Conservation (phyloP, 2,113 vertebrate species). For the Globicephala melas region DNA sequence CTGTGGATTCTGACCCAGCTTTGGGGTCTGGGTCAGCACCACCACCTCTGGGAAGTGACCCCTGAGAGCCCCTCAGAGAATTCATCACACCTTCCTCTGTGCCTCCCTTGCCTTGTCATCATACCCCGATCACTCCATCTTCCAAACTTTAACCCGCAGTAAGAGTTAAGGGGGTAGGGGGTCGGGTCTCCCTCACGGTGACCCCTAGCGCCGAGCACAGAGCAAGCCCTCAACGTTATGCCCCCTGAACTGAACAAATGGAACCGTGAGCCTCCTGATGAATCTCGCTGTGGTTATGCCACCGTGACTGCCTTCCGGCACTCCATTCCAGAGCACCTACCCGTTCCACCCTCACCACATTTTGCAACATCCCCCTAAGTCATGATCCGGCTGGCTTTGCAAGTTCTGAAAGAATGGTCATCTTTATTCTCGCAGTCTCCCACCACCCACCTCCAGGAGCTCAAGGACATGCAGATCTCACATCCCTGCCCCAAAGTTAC, state of each 20-base stretch:
- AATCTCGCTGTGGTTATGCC: not conserved
- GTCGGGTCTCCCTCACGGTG: not conserved
- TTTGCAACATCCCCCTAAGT: not conserved
- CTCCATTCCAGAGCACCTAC: not conserved
- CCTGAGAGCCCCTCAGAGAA: not conserved
- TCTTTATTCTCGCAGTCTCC: not conserved
- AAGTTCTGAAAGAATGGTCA: not conserved
- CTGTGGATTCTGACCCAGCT: not conserved
- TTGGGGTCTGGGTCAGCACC: not conserved
- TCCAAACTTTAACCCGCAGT: not conserved
- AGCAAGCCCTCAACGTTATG: not conserved
- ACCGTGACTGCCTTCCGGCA: not conserved
- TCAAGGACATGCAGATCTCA: not conserved
- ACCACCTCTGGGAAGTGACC: not conserved
- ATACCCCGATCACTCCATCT: rapidly evolving
- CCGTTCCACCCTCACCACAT: not conserved
- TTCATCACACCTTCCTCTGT: not conserved
- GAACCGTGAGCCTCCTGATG: not conserved
- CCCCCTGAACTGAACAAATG: not conserved
- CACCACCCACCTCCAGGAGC: not conserved
- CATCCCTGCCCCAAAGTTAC: conserved; percentile 77
- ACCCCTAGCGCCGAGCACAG: not conserved
- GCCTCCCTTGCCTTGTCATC: not conserved
- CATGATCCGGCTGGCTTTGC: not conserved
- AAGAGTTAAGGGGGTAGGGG: not conserved